These are phyloP conservation scores for Rhynchonycteris naso DNA, from an alignment of 2,797 vertebrate genomes.

Conservation along the genomic window DNA sequence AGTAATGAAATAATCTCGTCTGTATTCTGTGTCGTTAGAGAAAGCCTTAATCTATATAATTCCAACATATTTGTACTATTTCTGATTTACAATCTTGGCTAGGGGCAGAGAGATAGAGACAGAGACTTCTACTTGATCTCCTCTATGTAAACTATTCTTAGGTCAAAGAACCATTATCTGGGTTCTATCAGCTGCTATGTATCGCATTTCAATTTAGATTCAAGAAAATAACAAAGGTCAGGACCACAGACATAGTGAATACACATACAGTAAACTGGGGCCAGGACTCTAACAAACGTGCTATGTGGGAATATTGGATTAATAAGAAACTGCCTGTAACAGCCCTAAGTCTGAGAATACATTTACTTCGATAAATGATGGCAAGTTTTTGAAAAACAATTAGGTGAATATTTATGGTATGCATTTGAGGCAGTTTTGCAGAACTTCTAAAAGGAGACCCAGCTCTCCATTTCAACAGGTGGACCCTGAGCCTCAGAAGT, in stretches of 20 bases:
- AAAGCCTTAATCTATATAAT: background rate
- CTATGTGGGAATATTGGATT: background rate
- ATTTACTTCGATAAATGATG: background rate
- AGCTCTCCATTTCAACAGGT: background rate
- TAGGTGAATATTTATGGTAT: background rate
- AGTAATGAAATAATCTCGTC: background rate
- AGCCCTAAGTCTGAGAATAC: background rate
- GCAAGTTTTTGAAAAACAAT: background rate
- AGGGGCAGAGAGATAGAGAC: background rate
- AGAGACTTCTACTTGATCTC: background rate
- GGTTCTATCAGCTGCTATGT: background rate
- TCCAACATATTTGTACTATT: background rate
- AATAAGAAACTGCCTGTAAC: background rate
- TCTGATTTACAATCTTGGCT: background rate
- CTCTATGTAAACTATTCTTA: background rate
- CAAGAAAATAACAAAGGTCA: background rate
- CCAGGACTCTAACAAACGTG: background rate
- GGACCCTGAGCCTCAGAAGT: background rate
- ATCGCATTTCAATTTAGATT: background rate
- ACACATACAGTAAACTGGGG: background rate
- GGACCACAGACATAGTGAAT: background rate
- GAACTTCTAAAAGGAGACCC: background rate
- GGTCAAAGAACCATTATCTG: background rate
- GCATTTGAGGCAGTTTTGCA: background rate
- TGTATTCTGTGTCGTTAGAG: background rate